Base-by-base conservation (phyloP, 2,888 invertebrate species). In the Ditula angustiorana region DNA sequence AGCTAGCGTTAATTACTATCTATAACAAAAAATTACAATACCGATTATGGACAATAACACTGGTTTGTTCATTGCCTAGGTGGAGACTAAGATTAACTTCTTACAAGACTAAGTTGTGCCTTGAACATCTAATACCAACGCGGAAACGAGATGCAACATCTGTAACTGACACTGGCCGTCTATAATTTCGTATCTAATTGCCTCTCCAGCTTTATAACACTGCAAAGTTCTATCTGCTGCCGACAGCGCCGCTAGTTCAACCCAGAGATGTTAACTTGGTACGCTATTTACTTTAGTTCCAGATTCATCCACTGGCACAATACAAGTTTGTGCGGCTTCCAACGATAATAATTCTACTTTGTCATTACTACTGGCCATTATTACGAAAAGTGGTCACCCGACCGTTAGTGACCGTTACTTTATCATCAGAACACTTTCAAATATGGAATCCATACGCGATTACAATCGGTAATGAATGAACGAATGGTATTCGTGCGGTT, bases 401-500 rank as follows among this genome's bases (percentile, higher is more conserved):
- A 74, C 80, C 76, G 82, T 81, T 83, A 83, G 56, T 57, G 67
- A 76, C 79, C 77, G 82, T 77, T 79, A 80, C 62, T 74, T 74
- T 74, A 68, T 74, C 71, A 71, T 70, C 67, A 71, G 69, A 66
- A 77, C 74, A 77, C 74, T 75, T 80, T 81, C 79, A 78, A 81
- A 81, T 76, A 78, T 75, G 78, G 78, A 78, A 75, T 77, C 69
- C 70, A 71, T 76, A 74, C 75, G 74, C 74, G 74, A 78, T 75
- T 73, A 75, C 72, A 74, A 75, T 75, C 71, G 66, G 71, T 74
- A 75, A 77, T 75, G 71, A 69, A 71, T 63, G 70, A 46, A 66
- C 60, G 63, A 64, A 64, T 59, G 58, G 59, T 53, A 58, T 46
- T 37, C 52, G 37, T 53, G 46, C 53, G 53, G 53, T 52, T 33